phyloP scores from a whole-genome alignment of 2,888 invertebrate genomes.

The Asteroscopus sphinx region DNA sequence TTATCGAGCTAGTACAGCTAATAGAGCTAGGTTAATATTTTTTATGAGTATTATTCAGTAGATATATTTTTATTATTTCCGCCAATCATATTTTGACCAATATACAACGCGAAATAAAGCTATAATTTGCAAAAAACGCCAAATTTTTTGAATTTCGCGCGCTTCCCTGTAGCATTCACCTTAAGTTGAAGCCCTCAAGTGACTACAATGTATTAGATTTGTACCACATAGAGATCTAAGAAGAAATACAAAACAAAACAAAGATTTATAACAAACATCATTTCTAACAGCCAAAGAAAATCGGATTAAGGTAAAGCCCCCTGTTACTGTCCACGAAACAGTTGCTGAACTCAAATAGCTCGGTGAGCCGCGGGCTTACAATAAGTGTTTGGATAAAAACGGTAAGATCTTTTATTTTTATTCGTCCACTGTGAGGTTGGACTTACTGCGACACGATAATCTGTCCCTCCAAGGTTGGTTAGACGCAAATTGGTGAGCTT shows the following conservation, averaged over 20 bases:
- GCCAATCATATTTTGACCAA: too few relatives aligned
- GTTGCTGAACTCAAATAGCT: constrained; percentile 51
- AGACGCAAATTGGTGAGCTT: constrained; percentile 47
- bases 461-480: constrained; percentile 37
- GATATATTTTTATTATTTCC: too few relatives aligned
- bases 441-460: constrained; percentile 40
- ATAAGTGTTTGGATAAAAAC: constrained; percentile 56
- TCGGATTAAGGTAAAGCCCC: constrained; percentile 47
- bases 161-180: too few relatives aligned
- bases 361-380: constrained; percentile 42
- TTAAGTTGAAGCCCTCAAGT: too few relatives aligned
- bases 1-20: too few relatives aligned
- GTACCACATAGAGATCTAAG: not conserved
- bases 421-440: constrained; percentile 39
- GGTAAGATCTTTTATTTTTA: constrained; percentile 45
- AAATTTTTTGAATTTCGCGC: too few relatives aligned
- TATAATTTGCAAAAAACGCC: too few relatives aligned
- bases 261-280: constrained; percentile 24
- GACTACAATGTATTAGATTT: constrained; percentile 4
- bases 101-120: too few relatives aligned
- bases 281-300: constrained; percentile 36
- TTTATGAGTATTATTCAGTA: too few relatives aligned
- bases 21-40: too few relatives aligned
- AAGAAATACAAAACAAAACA: constrained; percentile 9
- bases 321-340: constrained; percentile 50